phyloP scores from a whole-genome alignment of 1,140 invertebrate species.

The Oryzaephilus surinamensis region DNA sequence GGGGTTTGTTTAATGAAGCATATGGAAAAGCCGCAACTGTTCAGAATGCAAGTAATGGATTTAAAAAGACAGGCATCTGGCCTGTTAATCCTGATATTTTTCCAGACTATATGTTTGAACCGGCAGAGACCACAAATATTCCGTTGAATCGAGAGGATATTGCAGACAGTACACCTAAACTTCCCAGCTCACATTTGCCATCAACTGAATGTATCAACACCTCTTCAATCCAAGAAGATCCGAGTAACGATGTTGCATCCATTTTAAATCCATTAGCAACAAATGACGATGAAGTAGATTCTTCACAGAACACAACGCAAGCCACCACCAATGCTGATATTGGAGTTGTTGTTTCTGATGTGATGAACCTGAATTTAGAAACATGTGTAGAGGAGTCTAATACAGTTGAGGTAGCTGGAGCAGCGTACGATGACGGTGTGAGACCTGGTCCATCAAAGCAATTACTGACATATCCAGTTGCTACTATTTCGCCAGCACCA shows the following conservation, averaged over 20 bases:
- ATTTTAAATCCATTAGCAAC: too few relatives aligned
- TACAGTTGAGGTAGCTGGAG: neutral
- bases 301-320: too few relatives aligned
- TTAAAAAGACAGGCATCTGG: constrained; percentile 24
- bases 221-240: too few relatives aligned
- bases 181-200: too few relatives aligned
- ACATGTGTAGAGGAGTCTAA: neutral
- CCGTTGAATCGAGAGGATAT: too few relatives aligned
- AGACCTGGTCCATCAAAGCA: neutral
- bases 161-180: too few relatives aligned
- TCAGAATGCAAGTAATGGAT: constrained; percentile 22
- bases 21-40: constrained; percentile 29
- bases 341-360: neutral
- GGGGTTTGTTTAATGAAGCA: constrained; percentile 25
- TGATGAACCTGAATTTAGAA: neutral
- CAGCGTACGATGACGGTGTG: neutral
- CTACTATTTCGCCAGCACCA: neutral
- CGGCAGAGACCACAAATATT: too few relatives aligned
- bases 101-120: too few relatives aligned
- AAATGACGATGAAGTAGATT: too few relatives aligned
- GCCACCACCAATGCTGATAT: neutral
- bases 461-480: neutral
- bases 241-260: too few relatives aligned
- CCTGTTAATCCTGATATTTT: constrained; percentile 27
- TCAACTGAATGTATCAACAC: too few relatives aligned